phyloP scores from a whole-genome alignment of 1,140 invertebrate species.

The Diplogasteroides magnus region DNA sequence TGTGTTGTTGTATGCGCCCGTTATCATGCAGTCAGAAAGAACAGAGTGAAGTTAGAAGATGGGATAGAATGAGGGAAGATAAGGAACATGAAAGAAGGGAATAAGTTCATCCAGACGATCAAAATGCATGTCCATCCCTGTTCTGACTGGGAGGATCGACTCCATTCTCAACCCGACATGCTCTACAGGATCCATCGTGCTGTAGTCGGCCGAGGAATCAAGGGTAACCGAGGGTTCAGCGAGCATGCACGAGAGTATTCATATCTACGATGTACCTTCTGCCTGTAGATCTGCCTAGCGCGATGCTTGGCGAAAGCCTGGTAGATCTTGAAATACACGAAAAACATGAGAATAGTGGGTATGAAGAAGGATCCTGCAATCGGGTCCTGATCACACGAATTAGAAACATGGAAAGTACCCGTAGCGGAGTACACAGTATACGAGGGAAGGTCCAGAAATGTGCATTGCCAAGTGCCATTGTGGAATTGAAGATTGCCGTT shows the following conservation, averaged over 20 bases:
- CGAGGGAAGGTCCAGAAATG: slow-evolving; percentile 50
- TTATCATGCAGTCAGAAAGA: slow-evolving; percentile 1
- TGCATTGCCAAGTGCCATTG: slow-evolving; percentile 45
- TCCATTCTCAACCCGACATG: too few species aligned
- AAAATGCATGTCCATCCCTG: too few species aligned
- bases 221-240: too few species aligned
- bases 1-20: not conserved
- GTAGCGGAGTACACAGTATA: slow-evolving; percentile 55
- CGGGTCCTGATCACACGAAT: not conserved
- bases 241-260: too few species aligned
- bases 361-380: slow-evolving; percentile 50
- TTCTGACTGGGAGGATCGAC: too few species aligned
- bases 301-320: slow-evolving; percentile 55
- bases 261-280: too few species aligned
- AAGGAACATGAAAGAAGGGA: not conserved
- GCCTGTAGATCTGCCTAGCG: slow-evolving; percentile 52
- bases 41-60: slow-evolving; percentile 1
- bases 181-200: too few species aligned
- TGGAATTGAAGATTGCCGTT: slow-evolving; percentile 43
- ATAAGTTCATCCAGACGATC: too few species aligned
- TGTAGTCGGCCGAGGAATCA: too few species aligned
- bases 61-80: not conserved
- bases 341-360: slow-evolving; percentile 53
- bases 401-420: slow-evolving; percentile 3
- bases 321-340: slow-evolving; percentile 55